Percentiles rank a stretch among this genome's conserved stretches.
Conservation (phyloP, 2,797 vertebrate genomes). For the Tamandua tetradactyla region DNA sequence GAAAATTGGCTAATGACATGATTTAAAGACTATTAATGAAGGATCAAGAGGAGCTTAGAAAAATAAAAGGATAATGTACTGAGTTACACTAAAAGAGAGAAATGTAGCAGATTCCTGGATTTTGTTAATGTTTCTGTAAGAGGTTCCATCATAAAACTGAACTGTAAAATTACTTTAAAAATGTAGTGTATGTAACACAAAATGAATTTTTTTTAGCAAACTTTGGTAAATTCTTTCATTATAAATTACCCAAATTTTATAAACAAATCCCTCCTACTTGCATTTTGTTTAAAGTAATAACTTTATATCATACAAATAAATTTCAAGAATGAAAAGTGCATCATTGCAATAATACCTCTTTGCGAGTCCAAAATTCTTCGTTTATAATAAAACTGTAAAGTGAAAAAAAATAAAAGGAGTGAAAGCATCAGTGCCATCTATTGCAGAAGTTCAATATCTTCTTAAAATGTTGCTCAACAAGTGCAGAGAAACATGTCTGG, state of each 20-base stretch:
- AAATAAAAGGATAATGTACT: slow-evolving; percentile 47
- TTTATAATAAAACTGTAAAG: slow-evolving; percentile 98
- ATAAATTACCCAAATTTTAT: slow-evolving; percentile 57
- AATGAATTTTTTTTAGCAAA: too few relatives aligned
- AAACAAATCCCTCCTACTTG: too few relatives aligned
- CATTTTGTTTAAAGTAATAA: too few relatives aligned
- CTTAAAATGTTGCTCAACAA: slow-evolving; percentile 84
- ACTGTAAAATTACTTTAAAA: too few relatives aligned
- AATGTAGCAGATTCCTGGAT: slow-evolving; percentile 59
- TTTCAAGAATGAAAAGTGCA: too few relatives aligned
- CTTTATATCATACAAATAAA: too few relatives aligned
- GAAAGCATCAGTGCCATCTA: slow-evolving; percentile 88
- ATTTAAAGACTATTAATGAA: slow-evolving; percentile 32
- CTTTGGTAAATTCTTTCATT: slow-evolving; percentile 87
- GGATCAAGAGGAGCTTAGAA: slow-evolving; percentile 47
- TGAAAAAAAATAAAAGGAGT: slow-evolving; percentile 84
- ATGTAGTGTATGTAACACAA: too few relatives aligned
- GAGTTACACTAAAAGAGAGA: slow-evolving; percentile 63
- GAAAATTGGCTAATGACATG: background rate
- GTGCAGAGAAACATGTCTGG: slow-evolving; percentile 84
- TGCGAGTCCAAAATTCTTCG: too few relatives aligned
- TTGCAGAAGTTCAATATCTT: slow-evolving; percentile 85
- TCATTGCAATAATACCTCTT: too few relatives aligned
- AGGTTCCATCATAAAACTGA: too few relatives aligned
- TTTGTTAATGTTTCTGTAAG: slow-evolving; percentile 77